These are phyloP conservation scores for Blennius ocellaris DNA, from an alignment of 2,113 vertebrate genomes.

Conservation along the genomic window DNA sequence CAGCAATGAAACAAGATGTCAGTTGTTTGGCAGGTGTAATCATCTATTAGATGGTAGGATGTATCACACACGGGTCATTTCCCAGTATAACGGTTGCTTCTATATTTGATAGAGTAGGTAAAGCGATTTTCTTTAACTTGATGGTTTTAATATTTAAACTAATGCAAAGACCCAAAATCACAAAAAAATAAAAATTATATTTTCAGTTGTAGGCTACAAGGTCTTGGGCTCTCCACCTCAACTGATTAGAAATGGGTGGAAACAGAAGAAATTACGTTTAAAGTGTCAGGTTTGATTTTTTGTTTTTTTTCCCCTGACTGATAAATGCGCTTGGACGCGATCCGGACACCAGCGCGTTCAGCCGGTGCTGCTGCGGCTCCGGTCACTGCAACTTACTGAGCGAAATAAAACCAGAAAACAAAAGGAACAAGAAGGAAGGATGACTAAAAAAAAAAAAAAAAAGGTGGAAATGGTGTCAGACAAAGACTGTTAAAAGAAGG, in stretches of 20 bases:
- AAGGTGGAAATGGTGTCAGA: background rate
- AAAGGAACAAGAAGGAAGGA: background rate
- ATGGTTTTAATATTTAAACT: too few species aligned
- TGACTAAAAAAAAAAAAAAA: background rate
- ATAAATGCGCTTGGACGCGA: conserved; percentile 1
- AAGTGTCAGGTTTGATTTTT: background rate
- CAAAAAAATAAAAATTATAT: too few species aligned
- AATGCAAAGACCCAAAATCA: too few species aligned
- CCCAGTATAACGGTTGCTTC: too few species aligned
- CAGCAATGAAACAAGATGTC: background rate
- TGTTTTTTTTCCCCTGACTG: background rate
- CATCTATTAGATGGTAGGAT: too few species aligned
- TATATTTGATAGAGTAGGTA: too few species aligned
- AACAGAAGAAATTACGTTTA: background rate
- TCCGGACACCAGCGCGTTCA: background rate
- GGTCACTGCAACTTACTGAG: conserved; percentile 10
- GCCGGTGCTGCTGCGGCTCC: background rate
- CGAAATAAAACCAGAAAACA: too few species aligned
- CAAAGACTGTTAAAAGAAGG: background rate
- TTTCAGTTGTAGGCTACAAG: too few species aligned
- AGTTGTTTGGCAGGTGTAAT: too few species aligned
- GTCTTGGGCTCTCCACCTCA: too few species aligned
- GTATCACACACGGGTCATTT: too few species aligned
- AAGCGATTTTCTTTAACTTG: too few species aligned
- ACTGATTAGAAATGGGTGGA: background rate